phyloP scores from a whole-genome alignment of 2,888 invertebrate species.

The Physocephala rufipes region DNA sequence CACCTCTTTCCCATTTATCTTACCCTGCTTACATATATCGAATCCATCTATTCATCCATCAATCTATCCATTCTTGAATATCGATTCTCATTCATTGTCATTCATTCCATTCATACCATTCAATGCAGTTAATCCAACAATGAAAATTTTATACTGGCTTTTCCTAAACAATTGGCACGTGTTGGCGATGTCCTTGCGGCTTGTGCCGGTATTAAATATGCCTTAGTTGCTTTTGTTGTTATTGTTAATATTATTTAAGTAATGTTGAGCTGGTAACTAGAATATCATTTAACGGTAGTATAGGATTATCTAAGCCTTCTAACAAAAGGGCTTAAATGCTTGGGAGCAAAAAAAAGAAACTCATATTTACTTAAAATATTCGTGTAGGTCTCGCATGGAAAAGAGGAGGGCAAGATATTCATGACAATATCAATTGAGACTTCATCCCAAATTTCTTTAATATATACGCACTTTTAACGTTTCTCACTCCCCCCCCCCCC shows the following conservation, averaged over 20 bases:
- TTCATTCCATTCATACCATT: neutral
- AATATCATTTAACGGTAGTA: slow-evolving; percentile 63
- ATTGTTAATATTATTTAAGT: slow-evolving; percentile 18
- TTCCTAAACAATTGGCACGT: slow-evolving; percentile 58
- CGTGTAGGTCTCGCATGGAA: neutral
- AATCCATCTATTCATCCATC: neutral
- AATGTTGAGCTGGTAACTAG: slow-evolving; percentile 52
- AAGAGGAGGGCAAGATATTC: no score
- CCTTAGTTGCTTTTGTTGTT: slow-evolving; percentile 44
- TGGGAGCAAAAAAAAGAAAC: slow-evolving; percentile 57
- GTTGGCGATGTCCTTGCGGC: slow-evolving; percentile 48
- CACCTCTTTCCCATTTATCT: neutral
- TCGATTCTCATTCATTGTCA: neutral
- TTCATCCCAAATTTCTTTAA: no score
- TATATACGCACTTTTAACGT: no score
- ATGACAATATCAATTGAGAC: no score
- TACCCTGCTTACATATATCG: neutral
- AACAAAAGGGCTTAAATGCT: slow-evolving; percentile 47
- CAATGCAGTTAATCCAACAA: no score
- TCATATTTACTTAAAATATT: slow-evolving; percentile 56
- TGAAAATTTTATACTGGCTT: slow-evolving; percentile 23
- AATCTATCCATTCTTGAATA: no score
- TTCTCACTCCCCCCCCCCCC: no score
- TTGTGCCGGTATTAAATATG: slow-evolving; percentile 43
- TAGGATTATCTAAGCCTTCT: slow-evolving; percentile 61